Base-by-base conservation (phyloP, 2,797 vertebrate genomes). In the Anguilla pacifica region DNA sequence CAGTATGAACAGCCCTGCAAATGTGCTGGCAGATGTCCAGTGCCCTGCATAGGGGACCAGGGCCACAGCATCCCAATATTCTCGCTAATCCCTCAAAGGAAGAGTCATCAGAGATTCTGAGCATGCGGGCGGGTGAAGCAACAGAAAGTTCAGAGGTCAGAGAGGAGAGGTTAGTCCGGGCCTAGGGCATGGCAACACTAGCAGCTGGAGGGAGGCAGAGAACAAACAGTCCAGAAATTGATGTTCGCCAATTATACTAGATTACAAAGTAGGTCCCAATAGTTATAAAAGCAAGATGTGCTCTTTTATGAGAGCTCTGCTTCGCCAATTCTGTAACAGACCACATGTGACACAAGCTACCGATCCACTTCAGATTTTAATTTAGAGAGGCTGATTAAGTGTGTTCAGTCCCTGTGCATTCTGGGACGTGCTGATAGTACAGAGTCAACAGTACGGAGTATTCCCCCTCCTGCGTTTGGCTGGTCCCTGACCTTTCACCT, bases 401-500 rank as follows among this genome's bases (percentile, higher is more conserved):
- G 81, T 13, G 49, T 19, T 86, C 88, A 86, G 77, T 72, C 74
- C 46, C n/a, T 53, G 51, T 15, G 49, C 59, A 61, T 70, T 46
- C 46, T 55, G 85, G 57, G 77, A 35, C 55, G 22, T 22, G n/a
- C 72, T 51, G 74, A 81, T 86, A 67, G 61, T n/a, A 67, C 61
- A 5, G 25, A 25, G 74, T 86, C 61, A 83, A 86, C n/a, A n/a
- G 59, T 4, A 25, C 6, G 22, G 59, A 31, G 59, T 25, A 1
- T 19, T 25, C 59, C 88, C 35, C 55, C 84, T 57, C 84, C 55
- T 57, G 22, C 72, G 43, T 49, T 88, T 72, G 74, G 7, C 85
- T 51, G 49, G 43, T 35, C 81, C 35, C 1, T 77, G 53, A 86
- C 88, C 88, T 84, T 74, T 53, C 82, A 86, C 61, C 88, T 82